Evolutionary conservation across 2,888 invertebrate genomes (phyloP).

Genomic region (Itoplectis maculator): DNA sequence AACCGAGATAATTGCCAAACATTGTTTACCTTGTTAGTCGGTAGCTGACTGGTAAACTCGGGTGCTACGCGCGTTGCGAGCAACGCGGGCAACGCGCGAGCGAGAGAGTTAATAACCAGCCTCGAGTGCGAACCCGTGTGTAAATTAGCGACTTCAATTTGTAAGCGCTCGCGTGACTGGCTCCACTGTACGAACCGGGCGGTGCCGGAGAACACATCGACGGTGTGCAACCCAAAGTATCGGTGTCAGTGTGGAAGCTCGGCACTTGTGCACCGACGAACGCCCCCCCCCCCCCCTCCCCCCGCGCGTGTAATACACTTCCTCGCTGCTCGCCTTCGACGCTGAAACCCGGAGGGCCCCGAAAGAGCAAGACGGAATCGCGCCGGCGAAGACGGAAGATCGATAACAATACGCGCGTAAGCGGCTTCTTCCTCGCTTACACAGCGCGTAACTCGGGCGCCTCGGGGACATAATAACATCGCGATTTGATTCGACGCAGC

Average conservation of each 20-base stretch:
- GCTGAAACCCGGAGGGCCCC: background rate
- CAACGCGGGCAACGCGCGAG: slow-evolving; percentile 24
- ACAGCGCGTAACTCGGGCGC: background rate
- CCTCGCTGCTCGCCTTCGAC: background rate
- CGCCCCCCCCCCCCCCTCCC: too few relatives aligned
- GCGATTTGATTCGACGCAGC: slow-evolving; percentile 33
- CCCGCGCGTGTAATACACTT: background rate
- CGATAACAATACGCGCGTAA: slow-evolving; percentile 58
- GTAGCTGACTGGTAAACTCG: slow-evolving; percentile 80
- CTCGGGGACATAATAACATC: slow-evolving; percentile 41
- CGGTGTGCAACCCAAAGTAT: slow-evolving; percentile 59
- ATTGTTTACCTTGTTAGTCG: slow-evolving; percentile 84
- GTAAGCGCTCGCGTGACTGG: slow-evolving; percentile 79
- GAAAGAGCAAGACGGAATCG: slow-evolving; percentile 36
- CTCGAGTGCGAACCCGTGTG: slow-evolving; percentile 80
- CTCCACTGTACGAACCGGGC: slow-evolving; percentile 54
- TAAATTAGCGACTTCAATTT: slow-evolving; percentile 84
- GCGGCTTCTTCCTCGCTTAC: too few relatives aligned
- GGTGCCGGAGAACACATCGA: slow-evolving; percentile 52
- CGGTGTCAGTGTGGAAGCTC: slow-evolving; percentile 39
- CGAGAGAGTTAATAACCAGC: slow-evolving; percentile 79
- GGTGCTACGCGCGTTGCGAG: slow-evolving; percentile 17
- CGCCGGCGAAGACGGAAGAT: slow-evolving; percentile 60
- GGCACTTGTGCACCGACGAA: slow-evolving; percentile 2
- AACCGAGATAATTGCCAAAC: slow-evolving; percentile 83